phyloP scores from a whole-genome alignment of 2,797 vertebrate genomes.

The Sandelia bainsii region DNA sequence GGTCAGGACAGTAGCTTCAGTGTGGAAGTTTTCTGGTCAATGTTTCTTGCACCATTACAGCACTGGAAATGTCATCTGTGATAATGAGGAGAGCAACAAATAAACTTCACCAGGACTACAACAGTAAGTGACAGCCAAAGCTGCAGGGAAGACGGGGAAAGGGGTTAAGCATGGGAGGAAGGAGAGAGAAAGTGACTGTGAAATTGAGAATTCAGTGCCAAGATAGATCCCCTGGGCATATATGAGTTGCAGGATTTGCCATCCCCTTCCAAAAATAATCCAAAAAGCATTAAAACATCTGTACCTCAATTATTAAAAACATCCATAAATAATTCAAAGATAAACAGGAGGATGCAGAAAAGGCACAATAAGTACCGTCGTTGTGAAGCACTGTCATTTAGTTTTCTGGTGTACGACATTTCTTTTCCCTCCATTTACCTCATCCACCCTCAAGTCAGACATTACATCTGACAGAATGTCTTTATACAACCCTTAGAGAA shows the following conservation, averaged over 20 bases:
- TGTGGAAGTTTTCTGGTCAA: conserved; percentile 22
- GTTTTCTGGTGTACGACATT: not conserved
- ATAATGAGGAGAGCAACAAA: conserved; percentile 56
- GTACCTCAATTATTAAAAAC: conserved; percentile 26
- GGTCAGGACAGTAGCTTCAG: conserved; percentile 10
- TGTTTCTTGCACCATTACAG: conserved; percentile 17
- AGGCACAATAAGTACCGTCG: not conserved
- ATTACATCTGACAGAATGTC: conserved; percentile 26
- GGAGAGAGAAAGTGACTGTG: conserved; percentile 2
- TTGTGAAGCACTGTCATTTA: not conserved
- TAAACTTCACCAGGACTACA: conserved; percentile 45
- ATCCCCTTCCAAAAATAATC: conserved; percentile 65
- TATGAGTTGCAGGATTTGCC: conserved; percentile 58
- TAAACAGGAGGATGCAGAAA: not conserved
- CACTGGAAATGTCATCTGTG: conserved; percentile 28
- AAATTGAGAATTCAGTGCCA: conserved; percentile 46
- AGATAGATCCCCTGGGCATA: conserved; percentile 50
- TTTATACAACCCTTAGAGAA: conserved; percentile 9
- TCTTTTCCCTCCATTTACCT: not conserved
- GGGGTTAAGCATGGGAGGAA: conserved; percentile 4
- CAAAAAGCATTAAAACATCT: conserved; percentile 60
- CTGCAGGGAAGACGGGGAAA: conserved; percentile 2
- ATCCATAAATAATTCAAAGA: not conserved
- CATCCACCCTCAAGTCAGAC: not conserved
- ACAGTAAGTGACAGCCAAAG: conserved; percentile 34